Evolutionary conservation across 2,113 vertebrate species (phyloP), one percentile per base, ranked within the genome.

Genomic region (Scomber scombrus): DNA sequence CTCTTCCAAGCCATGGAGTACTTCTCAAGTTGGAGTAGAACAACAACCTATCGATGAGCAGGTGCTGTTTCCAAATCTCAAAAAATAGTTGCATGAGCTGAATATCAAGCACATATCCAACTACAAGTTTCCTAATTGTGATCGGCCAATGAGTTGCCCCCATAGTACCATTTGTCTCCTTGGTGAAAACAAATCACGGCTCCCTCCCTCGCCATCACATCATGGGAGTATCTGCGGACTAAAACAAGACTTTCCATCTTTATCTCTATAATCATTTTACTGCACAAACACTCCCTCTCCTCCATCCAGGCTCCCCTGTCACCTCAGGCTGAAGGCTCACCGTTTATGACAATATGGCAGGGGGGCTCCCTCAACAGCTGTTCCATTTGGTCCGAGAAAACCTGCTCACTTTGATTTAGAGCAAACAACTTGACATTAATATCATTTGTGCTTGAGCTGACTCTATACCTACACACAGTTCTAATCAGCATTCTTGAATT

Each of bases 331-430:
- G 79, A 76, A 89, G 84, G 73, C 80, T 84, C 81, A 77, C 80
- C 84, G 75, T 94, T 90, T 91, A 82, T 62, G 77, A 86, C 90
- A 89, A 89, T 90, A 87, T 88, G 81, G 88, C 74, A 56, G 64
- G 83, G 84, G 84, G 78, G 31, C 75, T 88, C 88, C 86, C 88
- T 71, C 64, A 80, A 64, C 80, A 85, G 85, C 75, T 78, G 21
- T 14, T 62, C 18, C 40, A 68, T 66, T 76, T 72, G 73, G 72
- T 68, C 71, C 4, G 3, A 77, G 34, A 66, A 71, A 86, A 80
- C 34, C 46, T 23, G 50, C 58, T 68, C 3, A 43, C 50, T 67
- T 78, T 46, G 62, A 81, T 47, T 72, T 18, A 11, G 18, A 72
- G 56, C 55, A 75, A 75, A 69, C 54, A 70, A 58, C 19, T 61